A percentile compares a stretch with the other conserved stretches of the same genome.
These are phyloP conservation scores for Caenorhabditis drosophilae DNA, from an alignment of 2,888 invertebrate genomes.

Conservation along the genomic window DNA sequence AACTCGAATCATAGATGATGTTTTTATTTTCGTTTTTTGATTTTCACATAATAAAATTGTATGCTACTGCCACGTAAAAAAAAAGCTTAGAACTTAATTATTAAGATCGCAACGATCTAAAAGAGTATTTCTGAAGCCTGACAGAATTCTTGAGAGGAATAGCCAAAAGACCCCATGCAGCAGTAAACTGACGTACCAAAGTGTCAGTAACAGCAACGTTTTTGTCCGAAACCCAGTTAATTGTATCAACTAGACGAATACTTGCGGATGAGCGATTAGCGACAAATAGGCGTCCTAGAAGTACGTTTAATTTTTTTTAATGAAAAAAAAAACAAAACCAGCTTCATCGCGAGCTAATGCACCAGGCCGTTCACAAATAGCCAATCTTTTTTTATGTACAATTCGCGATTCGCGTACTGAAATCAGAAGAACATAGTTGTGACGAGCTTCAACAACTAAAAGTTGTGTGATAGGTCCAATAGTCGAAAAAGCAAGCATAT, in stretches of 20 bases:
- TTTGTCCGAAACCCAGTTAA: constrained; percentile 43
- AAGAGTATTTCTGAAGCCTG: constrained; percentile 45
- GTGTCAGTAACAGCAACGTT: constrained; percentile 44
- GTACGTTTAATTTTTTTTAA: constrained; percentile 10
- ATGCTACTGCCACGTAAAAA: neutral
- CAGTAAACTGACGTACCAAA: constrained; percentile 47
- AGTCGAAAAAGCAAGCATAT: constrained; percentile 52
- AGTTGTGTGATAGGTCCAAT: constrained; percentile 54
- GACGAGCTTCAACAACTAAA: constrained; percentile 48
- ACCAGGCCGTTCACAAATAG: constrained; percentile 49
- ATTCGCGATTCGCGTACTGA: constrained; percentile 47
- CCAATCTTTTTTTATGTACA: constrained; percentile 45
- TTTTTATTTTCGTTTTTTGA: constrained; percentile 2
- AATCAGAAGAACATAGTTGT: constrained; percentile 44
- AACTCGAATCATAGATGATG: constrained; percentile 3
- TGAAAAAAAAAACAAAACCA: constrained; percentile 13
- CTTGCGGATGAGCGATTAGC: constrained; percentile 39
- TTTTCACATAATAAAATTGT: neutral
- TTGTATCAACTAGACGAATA: constrained; percentile 50
- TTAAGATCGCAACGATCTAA: constrained; percentile 36
- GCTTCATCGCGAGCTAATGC: constrained; percentile 51
- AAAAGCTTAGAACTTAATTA: too few species aligned
- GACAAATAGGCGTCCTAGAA: constrained; percentile 50
- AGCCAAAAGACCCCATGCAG: constrained; percentile 47
- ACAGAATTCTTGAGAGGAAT: constrained; percentile 39